Base-by-base conservation (phyloP, 1,140 invertebrate species). In the Drosophila athabasca region DNA sequence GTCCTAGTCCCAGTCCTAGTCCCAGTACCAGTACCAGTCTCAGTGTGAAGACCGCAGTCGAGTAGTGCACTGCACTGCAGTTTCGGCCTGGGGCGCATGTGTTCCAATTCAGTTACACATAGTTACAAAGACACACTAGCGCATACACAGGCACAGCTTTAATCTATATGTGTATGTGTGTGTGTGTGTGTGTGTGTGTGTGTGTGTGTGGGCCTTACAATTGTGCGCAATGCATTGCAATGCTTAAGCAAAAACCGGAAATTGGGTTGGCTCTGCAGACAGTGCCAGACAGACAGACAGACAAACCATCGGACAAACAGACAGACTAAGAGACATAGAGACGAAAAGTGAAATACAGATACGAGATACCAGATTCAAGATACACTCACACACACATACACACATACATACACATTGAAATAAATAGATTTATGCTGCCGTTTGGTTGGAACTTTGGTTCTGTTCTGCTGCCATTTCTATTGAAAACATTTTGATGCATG, bases 231-330 rank as follows among this genome's bases (percentile, higher is more conserved):
- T 76, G 83, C 83, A 88, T 88, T 74, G 78, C 74, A 76, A 82
- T 76, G 83, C 83, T 87, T 88, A 87, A 88, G 83, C 71, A 88
- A 82, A 79, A 87, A 87, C 83, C 83, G 83, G 82, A 87, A 87
- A 87, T 87, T 87, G 82, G 82, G 83, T 87, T 87, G 83, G 83
- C 83, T 82, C 60, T 54, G 83, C 79, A 88, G 75, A 88, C 83
- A 82, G 19, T 31, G 45, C 17, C 52, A 45, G 60, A 54, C 50
- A 62, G 60, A 74, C 64, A 64, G 69, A 65, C 60, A 54, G 54
- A 78, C 83, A 69, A 31, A 44, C 43, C 79, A 71, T 57, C 57
- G 64, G 64, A 70, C 65, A 39, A 52, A 58, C 35, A 41, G 35
- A 26, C 45, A 35, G 60, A 62, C 50, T 59, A 57, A 74, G 55